Evolutionary conservation across 1,140 invertebrate genomes (phyloP), one percentile per base, ranked within the genome.

Genomic region (Trachymyrmex septentrionalis): DNA sequence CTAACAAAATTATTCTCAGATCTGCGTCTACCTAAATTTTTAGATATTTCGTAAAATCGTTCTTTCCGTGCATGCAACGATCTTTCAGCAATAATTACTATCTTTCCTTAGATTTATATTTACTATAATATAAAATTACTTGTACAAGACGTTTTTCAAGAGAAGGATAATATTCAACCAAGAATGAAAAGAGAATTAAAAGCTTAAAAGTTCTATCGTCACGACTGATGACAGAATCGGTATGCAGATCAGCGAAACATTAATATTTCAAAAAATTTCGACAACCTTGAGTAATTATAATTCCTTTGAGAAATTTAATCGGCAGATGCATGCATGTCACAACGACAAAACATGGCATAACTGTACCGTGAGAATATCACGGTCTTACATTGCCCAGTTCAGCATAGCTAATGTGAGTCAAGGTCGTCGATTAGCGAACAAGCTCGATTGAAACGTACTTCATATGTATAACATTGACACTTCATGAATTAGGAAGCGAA

Each of bases 381-480:
- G 19, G 34, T 66, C 27, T 38, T n/a, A 50, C 21, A 61, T 27
- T 61, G 34, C 12, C 21, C 34, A 34, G 63, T 14, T 67, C 66
- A 34, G 53, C 67, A 21, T 38, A 81, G 53, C 27, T 44, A 24
- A 84, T 75, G 69, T 63, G 10, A 84, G 69, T n/a, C 80, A 84
- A 84, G 80, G 80, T 48, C 38, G 77, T 71, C 30, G 38, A 75
- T 75, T 75, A 73, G 38, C 24, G n/a, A n/a, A 16, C 50, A 24
- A 72, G 53, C 53, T n/a, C 30, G 6, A 82, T 61, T 82, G 55
- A 82, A 59, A 27, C 53, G 34, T 27, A 16, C 53, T 55, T 72
- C 19, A 1, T 12, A 38, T 27, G 53, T 57, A 24, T 12, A 50
- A 64, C 59, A 34, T 24, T 82, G 67, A 72, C 38, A 82, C 38